A percentile compares a stretch with the other conserved stretches of the same genome.
Evolutionary conservation across 2,113 vertebrate species (phyloP).

Genomic region (Misgurnus mizolepis): DNA sequence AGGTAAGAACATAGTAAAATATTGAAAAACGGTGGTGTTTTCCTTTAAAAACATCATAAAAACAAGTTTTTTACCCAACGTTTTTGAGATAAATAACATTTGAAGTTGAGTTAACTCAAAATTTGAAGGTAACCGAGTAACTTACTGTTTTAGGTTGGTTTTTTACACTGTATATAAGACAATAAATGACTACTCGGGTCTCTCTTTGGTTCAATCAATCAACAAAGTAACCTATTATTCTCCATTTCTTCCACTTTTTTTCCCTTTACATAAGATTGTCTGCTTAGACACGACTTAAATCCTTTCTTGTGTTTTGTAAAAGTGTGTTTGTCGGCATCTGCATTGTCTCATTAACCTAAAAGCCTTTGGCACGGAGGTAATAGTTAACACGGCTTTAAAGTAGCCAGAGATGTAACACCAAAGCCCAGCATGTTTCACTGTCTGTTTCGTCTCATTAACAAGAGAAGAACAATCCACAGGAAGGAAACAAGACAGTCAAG

Average conservation of each 20-base stretch:
- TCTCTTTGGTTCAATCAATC: background rate
- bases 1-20: too few relatives aligned
- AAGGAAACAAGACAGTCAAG: constrained; percentile 49
- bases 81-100: too few relatives aligned
- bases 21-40: too few relatives aligned
- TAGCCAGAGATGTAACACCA: constrained; percentile 26
- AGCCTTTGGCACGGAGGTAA: constrained; percentile 42
- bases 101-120: too few relatives aligned
- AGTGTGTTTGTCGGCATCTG: constrained; percentile 40
- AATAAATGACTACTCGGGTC: too few relatives aligned
- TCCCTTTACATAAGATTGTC: constrained; percentile 13
- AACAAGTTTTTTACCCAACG: too few relatives aligned
- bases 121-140: too few relatives aligned
- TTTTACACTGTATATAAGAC: too few relatives aligned
- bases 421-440: constrained; percentile 29
- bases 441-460: constrained; percentile 42
- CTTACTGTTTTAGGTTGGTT: too few relatives aligned
- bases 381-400: constrained; percentile 55
- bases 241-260: background rate
- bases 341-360: constrained; percentile 30
- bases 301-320: constrained; percentile 34
- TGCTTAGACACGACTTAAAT: background rate
- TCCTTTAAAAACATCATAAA: too few relatives aligned
- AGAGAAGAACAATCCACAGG: constrained; percentile 52
- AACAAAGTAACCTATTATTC: background rate